Base-by-base conservation (phyloP, 2,797 vertebrate species). In the Mareca strepera region DNA sequence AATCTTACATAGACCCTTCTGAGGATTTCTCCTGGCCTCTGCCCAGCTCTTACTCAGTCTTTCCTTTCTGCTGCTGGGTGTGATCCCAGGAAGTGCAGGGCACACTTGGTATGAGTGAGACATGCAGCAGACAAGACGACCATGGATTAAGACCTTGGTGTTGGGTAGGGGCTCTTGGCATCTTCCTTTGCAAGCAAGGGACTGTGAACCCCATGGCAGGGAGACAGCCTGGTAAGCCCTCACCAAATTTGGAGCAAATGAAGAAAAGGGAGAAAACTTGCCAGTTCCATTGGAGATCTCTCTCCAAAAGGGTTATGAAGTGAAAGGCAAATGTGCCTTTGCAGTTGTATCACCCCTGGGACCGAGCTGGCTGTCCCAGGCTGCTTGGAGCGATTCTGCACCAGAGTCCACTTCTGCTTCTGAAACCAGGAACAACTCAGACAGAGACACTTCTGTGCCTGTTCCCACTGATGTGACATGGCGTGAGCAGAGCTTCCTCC, bases 351-450 rank as follows among this genome's bases (percentile, higher is more conserved):
- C 60, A 60, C 2, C 6, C 22, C 5, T 18, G 22, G 17, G 15
- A 43, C 39, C 3, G 1, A 63, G 23, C 31, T 74, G 39, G 48
- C 28, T 53, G 48, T 20, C 35, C 28, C 68, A 70, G 48, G 48
- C 48, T 70, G 26, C 35, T 52, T 37, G 59, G 35, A 78, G 26
- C 7, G n/a, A 18, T 84, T 76, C 66, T 79, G 18, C 5, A 1
- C 21, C 0, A 0, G 12, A 74, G 46, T 10, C 17, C 17, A 4
- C 69, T 66, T n/a, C 37, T 1, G 4, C 56, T 86, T 88, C 67
- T 82, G 90, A 82, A 90, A 60, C 12, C n/a, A 69, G 35, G n/a
- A 93, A 48, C 52, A 86, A 76, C 7, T 62, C 13, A 17, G 22
- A 23, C 12, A 59, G n/a, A 75, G 26, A 17, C 33, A 69, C 11